phyloP scores from a whole-genome alignment of 53 echinoderm and acorn worm genomes.

The Pentamera pediparva region DNA sequence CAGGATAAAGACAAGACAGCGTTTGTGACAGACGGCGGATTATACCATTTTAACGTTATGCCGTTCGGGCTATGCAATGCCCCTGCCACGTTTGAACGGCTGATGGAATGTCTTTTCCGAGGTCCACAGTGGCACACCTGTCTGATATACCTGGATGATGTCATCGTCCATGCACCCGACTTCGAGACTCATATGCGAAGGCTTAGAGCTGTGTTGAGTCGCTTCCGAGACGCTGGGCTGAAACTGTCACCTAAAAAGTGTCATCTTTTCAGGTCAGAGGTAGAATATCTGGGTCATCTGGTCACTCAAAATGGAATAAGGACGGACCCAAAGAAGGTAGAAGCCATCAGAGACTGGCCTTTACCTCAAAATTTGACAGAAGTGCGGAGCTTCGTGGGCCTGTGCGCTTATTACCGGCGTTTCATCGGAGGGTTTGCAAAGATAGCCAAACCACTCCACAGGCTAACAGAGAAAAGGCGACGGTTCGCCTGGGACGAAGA shows the following conservation, averaged over 20 bases:
- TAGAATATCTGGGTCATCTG: not conserved
- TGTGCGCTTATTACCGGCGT: slow-evolving; percentile 40
- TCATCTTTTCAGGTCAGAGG: not conserved
- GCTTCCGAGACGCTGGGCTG: not conserved
- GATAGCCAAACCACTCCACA: slow-evolving; percentile 42
- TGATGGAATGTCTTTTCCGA: not conserved
- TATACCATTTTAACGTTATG: too few species aligned
- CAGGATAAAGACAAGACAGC: not conserved
- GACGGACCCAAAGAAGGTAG: slow-evolving; percentile 35
- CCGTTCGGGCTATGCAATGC: not conserved
- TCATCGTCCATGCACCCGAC: not conserved
- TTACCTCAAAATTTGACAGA: slow-evolving; percentile 10
- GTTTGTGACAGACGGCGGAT: not conserved
- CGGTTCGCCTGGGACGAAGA: slow-evolving; percentile 37
- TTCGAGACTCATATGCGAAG: not conserved
- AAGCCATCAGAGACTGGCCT: slow-evolving; percentile 32
- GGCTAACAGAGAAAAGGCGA: slow-evolving; percentile 30
- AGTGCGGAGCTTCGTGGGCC: slow-evolving; percentile 34
- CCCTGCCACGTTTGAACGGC: not conserved
- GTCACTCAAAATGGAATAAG: slow-evolving; percentile 4
- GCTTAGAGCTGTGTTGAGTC: not conserved
- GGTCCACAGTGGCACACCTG: not conserved
- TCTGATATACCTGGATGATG: not conserved
- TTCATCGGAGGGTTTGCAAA: slow-evolving; percentile 33
- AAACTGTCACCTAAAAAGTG: not conserved